These are phyloP conservation scores for Tretioscincus oriximinensis DNA, from an alignment of 2,113 vertebrate genomes.

Conservation along the genomic window DNA sequence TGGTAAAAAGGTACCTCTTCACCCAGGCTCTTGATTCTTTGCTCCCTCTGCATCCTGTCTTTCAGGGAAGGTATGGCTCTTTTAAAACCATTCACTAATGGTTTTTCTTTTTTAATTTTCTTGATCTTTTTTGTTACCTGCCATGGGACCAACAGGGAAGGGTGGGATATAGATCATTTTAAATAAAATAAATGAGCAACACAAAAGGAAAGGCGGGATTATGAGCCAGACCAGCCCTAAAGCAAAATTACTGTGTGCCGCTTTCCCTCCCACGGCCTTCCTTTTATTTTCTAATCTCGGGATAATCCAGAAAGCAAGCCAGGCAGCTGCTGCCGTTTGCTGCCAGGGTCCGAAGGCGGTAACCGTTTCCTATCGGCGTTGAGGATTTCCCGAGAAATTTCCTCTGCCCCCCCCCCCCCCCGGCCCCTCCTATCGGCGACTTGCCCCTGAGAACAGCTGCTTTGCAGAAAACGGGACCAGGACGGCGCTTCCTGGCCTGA, in stretches of 20 bases:
- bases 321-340: not conserved
- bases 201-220: not conserved
- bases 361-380: conserved; percentile 39
- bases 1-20: no score
- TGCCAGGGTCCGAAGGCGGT: not conserved
- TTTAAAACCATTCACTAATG: no score
- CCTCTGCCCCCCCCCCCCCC: not conserved
- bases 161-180: not conserved
- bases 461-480: conserved; percentile 43
- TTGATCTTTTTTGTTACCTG: no score
- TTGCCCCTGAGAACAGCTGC: conserved; percentile 54
- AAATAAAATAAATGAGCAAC: not conserved
- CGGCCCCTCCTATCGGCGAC: not conserved
- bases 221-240: no score
- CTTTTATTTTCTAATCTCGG: not conserved
- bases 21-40: no score
- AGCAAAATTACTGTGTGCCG: not conserved
- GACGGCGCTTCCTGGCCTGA: conserved; percentile 49
- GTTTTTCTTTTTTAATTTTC: no score
- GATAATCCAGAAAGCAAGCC: not conserved
- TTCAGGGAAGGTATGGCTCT: no score
- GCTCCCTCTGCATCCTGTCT: no score
- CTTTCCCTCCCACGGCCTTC: not conserved
- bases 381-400: conserved; percentile 15
- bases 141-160: no score